Base-by-base conservation (phyloP, 2,113 vertebrate genomes). In the Odocoileus hemionus region DNA sequence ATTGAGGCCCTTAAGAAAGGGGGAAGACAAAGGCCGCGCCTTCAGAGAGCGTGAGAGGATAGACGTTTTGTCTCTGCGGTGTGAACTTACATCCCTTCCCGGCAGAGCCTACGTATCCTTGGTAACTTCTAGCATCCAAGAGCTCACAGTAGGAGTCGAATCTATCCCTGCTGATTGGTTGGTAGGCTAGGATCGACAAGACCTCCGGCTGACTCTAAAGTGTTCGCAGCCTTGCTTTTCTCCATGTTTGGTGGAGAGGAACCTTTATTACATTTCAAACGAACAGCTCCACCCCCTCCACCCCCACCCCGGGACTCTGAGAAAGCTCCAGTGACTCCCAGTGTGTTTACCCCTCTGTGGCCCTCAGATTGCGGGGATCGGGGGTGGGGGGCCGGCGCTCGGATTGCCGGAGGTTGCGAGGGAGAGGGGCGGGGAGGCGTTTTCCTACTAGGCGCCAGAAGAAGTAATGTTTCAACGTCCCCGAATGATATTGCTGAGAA, bases 51-150 rank as follows among this genome's bases (percentile, higher is more conserved):
- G 61, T 86, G 87, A 30, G 21, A 45, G 47, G 58, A 94, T 39
- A 47, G 19, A 17, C 78, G 17, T 86, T 92, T 92, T 57, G 58
- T 95, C 74, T 93, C 80, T 25, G 47, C 88, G 88, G 50, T 90
- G 80, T 95, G 91, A 96, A 96, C 74, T 86, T 55, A 93, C 91
- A 58, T 19, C 25, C n/a, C 79, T 87, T 97, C 78, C 26, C 79
- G 61, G 57, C 61, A 86, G 96, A 93, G 50, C 45, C 55, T 33
- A 0, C 10, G 79, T 94, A 82, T 78, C 92, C 87, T 95, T 94
- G 79, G 83, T 87, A 94, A 90, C n/a, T 98, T 92, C 28, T 8
- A 85, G 54, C 80, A 16, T 7, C 25, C 57, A 55, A 55, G 64
- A 60, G 76, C 43, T 96, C 95, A 55, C 39, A 25, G 67, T 16